Percentiles rank a stretch among this genome's conserved stretches.
Conservation (phyloP, 2,113 vertebrate genomes). For the Python bivittatus region DNA sequence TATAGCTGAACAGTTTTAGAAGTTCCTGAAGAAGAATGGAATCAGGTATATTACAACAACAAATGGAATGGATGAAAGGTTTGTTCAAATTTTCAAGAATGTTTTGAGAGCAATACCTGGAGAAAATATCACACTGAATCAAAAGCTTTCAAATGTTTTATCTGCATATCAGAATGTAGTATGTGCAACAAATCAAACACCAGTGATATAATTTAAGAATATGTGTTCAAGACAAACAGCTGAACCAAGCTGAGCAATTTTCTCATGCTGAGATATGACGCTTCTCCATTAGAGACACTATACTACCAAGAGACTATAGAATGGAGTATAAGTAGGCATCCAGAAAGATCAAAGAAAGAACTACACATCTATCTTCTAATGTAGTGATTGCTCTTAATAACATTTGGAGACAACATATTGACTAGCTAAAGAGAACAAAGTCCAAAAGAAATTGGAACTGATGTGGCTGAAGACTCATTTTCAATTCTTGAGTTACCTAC, state of each 20-base stretch:
- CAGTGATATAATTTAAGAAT: neutral
- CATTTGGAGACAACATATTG: too few relatives aligned
- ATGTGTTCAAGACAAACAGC: too few relatives aligned
- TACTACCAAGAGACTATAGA: neutral
- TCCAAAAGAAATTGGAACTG: too few relatives aligned
- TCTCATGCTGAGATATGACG: neutral
- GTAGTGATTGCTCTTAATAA: too few relatives aligned
- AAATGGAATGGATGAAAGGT: neutral
- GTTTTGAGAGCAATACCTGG: neutral
- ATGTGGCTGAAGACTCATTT: neutral
- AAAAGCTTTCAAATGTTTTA: neutral
- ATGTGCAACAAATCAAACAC: neutral
- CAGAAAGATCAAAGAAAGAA: neutral
- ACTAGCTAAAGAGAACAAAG: neutral
- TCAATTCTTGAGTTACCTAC: neutral
- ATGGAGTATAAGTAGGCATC: neutral
- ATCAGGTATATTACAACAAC: neutral
- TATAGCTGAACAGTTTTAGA: neutral
- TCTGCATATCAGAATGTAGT: neutral
- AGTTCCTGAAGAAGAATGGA: neutral
- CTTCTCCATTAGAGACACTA: neutral
- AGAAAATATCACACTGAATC: neutral
- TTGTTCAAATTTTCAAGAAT: neutral
- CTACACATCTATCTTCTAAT: too few relatives aligned
- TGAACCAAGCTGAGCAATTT: neutral